Base-by-base conservation (phyloP, 1,140 invertebrate species). In the Leguminivora glycinivorella region DNA sequence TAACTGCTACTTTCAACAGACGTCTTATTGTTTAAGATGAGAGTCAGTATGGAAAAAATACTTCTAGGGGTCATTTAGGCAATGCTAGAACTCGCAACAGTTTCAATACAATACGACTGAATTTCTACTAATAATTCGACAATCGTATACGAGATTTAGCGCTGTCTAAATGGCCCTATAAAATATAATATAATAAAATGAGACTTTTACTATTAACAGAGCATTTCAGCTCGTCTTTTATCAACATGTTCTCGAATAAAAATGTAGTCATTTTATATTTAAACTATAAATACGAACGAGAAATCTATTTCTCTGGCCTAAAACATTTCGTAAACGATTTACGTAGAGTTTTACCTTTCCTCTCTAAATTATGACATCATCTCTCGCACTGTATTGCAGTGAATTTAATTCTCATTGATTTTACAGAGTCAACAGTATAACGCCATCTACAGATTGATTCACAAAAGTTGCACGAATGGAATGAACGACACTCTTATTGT, bases 381-480 rank as follows among this genome's bases (percentile, higher is more conserved):
- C 19, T 52, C 19, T 22, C 47, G 17, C 17, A 43, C 40, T 43
- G 4, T 5, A 25, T 68, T 60, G 40, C 40, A 38, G 19, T 71
- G 17, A 67, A 24, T 56, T 67, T 31, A 56, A 69, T 67, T 43
- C 40, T 43, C 17, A 43, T 17, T 43, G 40, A 68, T 60, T 69
- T 71, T 75, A 69, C 69, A 34, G 9, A 6, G 17, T 10, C 19
- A 52, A 52, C 7, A 1, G 2, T 52, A 52, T 52, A 22, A 52
- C 10, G 9, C 47, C 47, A 52, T 22, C 47, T 52, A n/a, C 7
- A n/a, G 5, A 22, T n/a, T n/a, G n/a, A n/a, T n/a, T n/a, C n/a
- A n/a, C n/a, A n/a, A n/a, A n/a, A n/a, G n/a, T n/a, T n/a, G n/a
- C n/a, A n/a, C n/a, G n/a, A n/a, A n/a, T n/a, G n/a, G n/a, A n/a